Conservation (phyloP, 2,113 vertebrate genomes). For the Montifringilla adamsi region DNA sequence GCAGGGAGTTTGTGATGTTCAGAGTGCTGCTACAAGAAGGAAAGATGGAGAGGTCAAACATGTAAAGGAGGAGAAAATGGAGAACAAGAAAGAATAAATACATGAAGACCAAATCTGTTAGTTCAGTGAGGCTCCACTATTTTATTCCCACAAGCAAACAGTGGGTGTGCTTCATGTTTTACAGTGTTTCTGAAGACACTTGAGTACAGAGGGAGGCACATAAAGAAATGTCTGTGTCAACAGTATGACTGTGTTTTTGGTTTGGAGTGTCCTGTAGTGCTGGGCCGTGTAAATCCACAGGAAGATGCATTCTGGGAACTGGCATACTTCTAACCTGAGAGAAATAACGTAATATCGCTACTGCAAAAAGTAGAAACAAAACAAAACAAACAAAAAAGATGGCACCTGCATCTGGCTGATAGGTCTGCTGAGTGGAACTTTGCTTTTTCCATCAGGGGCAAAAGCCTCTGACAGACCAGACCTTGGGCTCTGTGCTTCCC, state of each 20-base stretch:
- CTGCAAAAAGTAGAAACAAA: not conserved
- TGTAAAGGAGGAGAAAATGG: too few species aligned
- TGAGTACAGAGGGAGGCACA: not conserved
- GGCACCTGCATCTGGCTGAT: not conserved
- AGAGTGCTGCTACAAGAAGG: not conserved
- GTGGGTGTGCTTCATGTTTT: not conserved
- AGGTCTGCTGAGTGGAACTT: not conserved
- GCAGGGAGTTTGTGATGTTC: not conserved
- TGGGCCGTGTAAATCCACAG: not conserved
- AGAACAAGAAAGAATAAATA: not conserved
- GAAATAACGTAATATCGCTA: not conserved
- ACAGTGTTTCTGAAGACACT: not conserved
- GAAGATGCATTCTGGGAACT: not conserved
- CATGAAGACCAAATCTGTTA: not conserved
- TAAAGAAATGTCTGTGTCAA: not conserved
- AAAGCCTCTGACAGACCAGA: not conserved
- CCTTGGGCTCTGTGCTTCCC: not conserved
- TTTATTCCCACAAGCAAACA: not conserved
- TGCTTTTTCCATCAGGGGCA: not conserved
- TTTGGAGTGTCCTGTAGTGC: not conserved
- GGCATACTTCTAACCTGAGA: not conserved
- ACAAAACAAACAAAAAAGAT: not conserved
- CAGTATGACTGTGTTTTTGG: not conserved
- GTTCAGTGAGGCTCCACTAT: not conserved
- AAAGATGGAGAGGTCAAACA: not conserved